These are phyloP conservation scores for Ariolimax columbianus DNA, from an alignment of 2,888 invertebrate species.

Conservation along the genomic window DNA sequence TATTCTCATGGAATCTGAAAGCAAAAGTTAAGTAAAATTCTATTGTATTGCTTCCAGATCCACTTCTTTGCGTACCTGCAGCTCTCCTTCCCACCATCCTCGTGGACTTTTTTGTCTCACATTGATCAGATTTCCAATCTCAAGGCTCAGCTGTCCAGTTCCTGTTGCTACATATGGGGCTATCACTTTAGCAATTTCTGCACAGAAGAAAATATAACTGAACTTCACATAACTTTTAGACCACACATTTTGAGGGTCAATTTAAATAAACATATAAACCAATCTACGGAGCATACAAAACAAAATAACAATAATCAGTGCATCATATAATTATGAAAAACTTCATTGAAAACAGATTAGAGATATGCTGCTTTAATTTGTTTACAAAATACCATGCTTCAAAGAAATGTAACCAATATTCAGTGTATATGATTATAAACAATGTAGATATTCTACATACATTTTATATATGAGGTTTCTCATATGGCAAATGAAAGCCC, in stretches of 20 bases:
- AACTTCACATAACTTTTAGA: background rate
- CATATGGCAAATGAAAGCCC: too few species aligned
- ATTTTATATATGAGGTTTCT: too few species aligned
- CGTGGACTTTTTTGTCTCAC: constrained; percentile 97
- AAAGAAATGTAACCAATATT: too few species aligned
- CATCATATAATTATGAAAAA: too few species aligned
- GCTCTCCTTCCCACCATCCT: constrained; percentile 99
- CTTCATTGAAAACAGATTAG: too few species aligned
- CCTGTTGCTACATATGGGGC: constrained; percentile 94
- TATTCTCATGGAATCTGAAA: too few species aligned
- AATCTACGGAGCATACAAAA: background rate
- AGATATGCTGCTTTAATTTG: too few species aligned
- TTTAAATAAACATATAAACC: background rate
- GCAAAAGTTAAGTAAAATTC: too few species aligned
- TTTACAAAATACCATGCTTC: too few species aligned
- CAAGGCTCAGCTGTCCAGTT: constrained; percentile 92
- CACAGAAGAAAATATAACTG: constrained; percentile 8
- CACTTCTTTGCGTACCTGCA: constrained; percentile 84
- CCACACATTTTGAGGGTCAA: background rate
- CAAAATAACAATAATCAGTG: background rate
- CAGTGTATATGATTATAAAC: too few species aligned
- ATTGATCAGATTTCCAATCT: constrained; percentile 94
- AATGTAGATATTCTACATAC: too few species aligned
- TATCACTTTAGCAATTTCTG: constrained; percentile 94
- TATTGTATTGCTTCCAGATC: background rate